A percentile compares a stretch with the other conserved stretches of the same genome.
Conservation (phyloP, 2,113 vertebrate species). For the Hippoglossus stenolepis region DNA sequence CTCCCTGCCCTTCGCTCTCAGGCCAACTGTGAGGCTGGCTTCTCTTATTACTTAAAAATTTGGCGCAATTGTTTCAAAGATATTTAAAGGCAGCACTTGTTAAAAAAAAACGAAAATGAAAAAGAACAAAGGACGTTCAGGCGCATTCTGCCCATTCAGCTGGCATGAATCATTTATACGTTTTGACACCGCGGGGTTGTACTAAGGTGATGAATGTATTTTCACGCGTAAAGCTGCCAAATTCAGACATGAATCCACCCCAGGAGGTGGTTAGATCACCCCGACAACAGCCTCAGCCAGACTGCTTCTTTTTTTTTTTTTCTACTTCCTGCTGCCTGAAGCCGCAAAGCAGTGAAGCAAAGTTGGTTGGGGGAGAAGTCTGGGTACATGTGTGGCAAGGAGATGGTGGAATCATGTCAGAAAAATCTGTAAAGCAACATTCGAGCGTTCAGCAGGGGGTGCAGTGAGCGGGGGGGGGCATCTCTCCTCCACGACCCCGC, state of each 20-base stretch:
- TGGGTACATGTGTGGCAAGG: slow-evolving; percentile 21
- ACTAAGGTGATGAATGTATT: slow-evolving; percentile 54
- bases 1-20: slow-evolving; percentile 10
- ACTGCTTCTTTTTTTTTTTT: background rate
- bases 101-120: background rate
- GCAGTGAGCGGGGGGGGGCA: background rate
- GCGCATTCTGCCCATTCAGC: slow-evolving; percentile 24
- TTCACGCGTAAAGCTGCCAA: slow-evolving; percentile 63
- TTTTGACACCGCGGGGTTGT: slow-evolving; percentile 45
- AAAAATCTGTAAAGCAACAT: slow-evolving; percentile 3
- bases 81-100: background rate
- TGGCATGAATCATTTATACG: slow-evolving; percentile 49
- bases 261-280: slow-evolving; percentile 66
- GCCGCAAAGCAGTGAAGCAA: slow-evolving; percentile 37
- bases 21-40: slow-evolving; percentile 17
- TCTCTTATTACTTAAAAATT: slow-evolving; percentile 23
- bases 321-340: slow-evolving; percentile 42
- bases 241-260: slow-evolving; percentile 65
- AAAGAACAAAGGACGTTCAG: slow-evolving; percentile 29
- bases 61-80: background rate
- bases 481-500: background rate
- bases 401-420: slow-evolving; percentile 34
- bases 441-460: background rate
- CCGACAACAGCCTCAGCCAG: slow-evolving; percentile 53
- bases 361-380: slow-evolving; percentile 14